Base-by-base conservation (phyloP, 92 coral and sea anemone genomes). In the Ricordea florida region DNA sequence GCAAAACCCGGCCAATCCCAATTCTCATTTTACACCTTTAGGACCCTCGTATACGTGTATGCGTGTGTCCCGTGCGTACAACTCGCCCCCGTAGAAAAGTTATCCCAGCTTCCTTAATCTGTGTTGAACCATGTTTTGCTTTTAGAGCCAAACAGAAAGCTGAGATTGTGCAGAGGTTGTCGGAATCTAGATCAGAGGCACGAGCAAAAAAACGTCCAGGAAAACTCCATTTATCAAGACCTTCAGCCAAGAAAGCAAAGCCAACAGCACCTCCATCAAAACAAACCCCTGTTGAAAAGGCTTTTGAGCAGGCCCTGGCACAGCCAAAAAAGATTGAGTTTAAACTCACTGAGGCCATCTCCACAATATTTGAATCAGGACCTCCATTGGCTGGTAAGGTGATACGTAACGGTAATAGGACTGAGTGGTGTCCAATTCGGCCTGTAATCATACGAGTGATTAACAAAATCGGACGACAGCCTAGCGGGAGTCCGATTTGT, bases 301-400 rank as follows among this genome's bases (percentile, higher is more conserved):
- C 91, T 9, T 94, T 94, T 76, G 98, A 94, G 23, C 97, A 88
- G 66, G 82, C 97, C 1, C 62, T 88, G 0, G 96, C 85, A 5
- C 98, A 85, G 41, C 62, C 87, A 20, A 91, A 82, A 52, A 94
- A 82, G 74, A 94, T 94, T 28, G 98, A 68, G 47, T 87, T 94
- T 68, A 92, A 89, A 57, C 88, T 94, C 26, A 85, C 91, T 0
- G 97, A 94, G 34, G 91, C 97, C 0, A 92, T 94, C 10, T 81
- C 98, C n/a, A 84, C 93, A 15, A 92, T 94, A 59, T 94, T 94
- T 83, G 98, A 94, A 34, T 78, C 89, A 24, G 97, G 89, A 16
- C 89, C 89, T 31, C 83, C 86, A n/a, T 53, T 28, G n/a, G 23
- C 20, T 3, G 24, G 6, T 69, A 50, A 55, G 14, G 7, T 29